These are phyloP conservation scores for Zeus faber DNA, from an alignment of 2,113 vertebrate species.

Conservation along the genomic window DNA sequence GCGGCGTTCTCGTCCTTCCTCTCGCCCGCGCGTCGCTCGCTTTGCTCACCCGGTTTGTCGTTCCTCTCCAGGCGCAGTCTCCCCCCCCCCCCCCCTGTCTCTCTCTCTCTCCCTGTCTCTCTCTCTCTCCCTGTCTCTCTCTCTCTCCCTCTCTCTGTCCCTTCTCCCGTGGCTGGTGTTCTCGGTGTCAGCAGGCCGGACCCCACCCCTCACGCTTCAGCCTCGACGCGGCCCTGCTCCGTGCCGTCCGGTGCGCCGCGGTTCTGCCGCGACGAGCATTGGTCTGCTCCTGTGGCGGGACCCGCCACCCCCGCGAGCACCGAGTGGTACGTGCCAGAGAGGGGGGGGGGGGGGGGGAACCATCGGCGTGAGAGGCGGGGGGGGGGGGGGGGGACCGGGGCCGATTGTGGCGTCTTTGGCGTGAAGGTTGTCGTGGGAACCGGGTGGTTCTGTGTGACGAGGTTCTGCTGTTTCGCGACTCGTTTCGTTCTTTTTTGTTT, in stretches of 20 bases:
- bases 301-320: constrained; percentile 48
- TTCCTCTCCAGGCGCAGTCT: constrained; percentile 72
- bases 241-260: constrained; percentile 71
- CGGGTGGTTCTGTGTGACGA: too few relatives aligned
- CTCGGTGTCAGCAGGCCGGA: constrained; percentile 60
- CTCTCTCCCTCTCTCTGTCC: constrained; percentile 57
- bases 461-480: too few relatives aligned
- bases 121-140: constrained; percentile 44
- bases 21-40: too few relatives aligned
- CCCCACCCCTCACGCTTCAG: constrained; percentile 78
- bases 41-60: constrained; percentile 74
- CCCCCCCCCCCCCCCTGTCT: constrained; percentile 59
- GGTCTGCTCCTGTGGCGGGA: constrained; percentile 55
- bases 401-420: too few relatives aligned
- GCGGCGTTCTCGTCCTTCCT: too few relatives aligned
- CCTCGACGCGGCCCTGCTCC: constrained; percentile 71
- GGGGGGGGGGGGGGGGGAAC: constrained; percentile 53
- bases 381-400: constrained; percentile 44
- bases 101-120: constrained; percentile 48
- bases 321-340: constrained; percentile 71
- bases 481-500: too few relatives aligned
- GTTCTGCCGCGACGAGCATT: constrained; percentile 72
- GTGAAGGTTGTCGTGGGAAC: too few relatives aligned
- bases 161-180: constrained; percentile 64
- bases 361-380: too few relatives aligned